phyloP scores from a whole-genome alignment of 2,888 invertebrate species.

The Drosophila kuntzei region DNA sequence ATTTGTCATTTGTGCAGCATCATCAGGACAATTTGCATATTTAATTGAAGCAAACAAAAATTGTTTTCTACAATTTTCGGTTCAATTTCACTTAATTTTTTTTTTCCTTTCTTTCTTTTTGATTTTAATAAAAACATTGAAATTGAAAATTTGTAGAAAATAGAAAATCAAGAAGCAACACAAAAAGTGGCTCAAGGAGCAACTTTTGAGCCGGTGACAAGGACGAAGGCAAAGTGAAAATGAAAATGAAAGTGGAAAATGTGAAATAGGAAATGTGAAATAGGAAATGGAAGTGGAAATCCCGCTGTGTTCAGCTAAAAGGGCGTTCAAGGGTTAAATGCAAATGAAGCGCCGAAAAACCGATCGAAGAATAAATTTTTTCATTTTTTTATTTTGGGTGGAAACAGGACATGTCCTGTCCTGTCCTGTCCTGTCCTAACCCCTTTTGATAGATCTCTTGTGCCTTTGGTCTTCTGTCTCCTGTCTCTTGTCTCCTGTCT shows the following conservation, averaged over 20 bases:
- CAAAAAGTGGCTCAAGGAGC: constrained; percentile 20
- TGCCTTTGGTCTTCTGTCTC: background rate
- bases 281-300: constrained; percentile 14
- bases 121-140: constrained; percentile 61
- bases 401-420: constrained; percentile 55
- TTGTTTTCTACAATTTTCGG: constrained; percentile 53
- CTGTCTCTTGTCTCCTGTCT: background rate
- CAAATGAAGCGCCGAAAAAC: constrained; percentile 55
- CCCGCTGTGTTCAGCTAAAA: constrained; percentile 57
- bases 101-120: constrained; percentile 10
- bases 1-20: constrained; percentile 75
- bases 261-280: background rate
- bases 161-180: constrained; percentile 7
- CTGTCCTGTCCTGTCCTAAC: constrained; percentile 18
- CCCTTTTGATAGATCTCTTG: constrained; percentile 67
- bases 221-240: constrained; percentile 5
- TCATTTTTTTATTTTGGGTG: constrained; percentile 7
- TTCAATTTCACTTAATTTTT: constrained; percentile 14
- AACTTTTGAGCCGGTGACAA: constrained; percentile 14
- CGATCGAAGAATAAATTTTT: constrained; percentile 37
- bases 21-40: constrained; percentile 72
- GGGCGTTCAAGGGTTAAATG: constrained; percentile 65
- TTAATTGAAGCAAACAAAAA: constrained; percentile 67
- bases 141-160: constrained; percentile 5
- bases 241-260: constrained; percentile 6